These are phyloP conservation scores for Balanococcus diminutus DNA, from an alignment of 2,888 invertebrate genomes.

Conservation along the genomic window DNA sequence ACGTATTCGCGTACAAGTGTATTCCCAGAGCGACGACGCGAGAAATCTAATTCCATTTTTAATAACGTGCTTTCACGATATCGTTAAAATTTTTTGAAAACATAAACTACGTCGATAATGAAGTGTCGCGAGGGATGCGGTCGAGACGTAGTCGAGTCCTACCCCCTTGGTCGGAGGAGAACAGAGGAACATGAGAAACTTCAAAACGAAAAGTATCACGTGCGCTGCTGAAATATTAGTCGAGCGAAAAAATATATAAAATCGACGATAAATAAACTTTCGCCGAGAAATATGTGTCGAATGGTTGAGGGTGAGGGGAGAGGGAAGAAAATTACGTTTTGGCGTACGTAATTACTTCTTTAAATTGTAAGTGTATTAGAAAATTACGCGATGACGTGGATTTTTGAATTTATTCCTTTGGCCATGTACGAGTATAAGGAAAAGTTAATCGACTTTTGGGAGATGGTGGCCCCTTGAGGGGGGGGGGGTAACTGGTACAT, in stretches of 20 bases:
- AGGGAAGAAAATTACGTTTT: too few species aligned
- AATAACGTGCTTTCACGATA: not conserved
- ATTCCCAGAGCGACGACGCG: not conserved
- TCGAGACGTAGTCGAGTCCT: too few species aligned
- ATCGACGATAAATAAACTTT: not conserved
- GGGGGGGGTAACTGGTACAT: not conserved
- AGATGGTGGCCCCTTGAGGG: too few species aligned
- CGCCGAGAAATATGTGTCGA: not conserved
- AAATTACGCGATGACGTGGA: not conserved
- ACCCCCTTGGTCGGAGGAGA: not conserved
- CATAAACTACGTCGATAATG: not conserved
- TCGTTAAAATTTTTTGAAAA: not conserved
- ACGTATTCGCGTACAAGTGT: not conserved
- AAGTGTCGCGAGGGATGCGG: not conserved
- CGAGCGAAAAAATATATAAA: not conserved
- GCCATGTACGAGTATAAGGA: not conserved
- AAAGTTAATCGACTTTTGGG: not conserved
- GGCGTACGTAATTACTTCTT: not conserved
- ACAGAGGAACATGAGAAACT: not conserved
- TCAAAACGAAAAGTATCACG: not conserved
- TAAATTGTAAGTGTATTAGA: not conserved
- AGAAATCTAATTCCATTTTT: slow-evolving; percentile 8
- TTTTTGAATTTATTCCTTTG: not conserved
- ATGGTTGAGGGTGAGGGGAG: not conserved
- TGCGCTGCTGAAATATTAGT: not conserved